Conservation (phyloP, 37 sponge, comb jelly and placozoan species). For the Aphrocallistes beatrix region DNA sequence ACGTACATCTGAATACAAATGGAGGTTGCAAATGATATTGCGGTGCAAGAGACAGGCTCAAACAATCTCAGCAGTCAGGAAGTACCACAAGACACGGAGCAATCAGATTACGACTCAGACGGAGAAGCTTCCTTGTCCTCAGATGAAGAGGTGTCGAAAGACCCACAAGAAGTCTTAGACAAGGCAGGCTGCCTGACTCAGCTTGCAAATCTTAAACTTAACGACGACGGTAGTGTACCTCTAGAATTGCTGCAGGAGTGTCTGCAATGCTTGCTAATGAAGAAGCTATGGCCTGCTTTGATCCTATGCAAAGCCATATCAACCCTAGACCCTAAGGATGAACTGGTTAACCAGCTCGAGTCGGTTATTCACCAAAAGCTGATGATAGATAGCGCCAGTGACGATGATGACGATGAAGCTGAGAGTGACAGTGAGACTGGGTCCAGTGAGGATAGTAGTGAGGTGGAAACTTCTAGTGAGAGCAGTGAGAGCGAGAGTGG, state of each 20-base stretch:
- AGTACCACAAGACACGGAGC: no score
- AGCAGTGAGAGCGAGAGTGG: not conserved
- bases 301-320: conserved; percentile 9
- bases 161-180: not conserved
- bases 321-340: not conserved
- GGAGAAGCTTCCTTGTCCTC: no score
- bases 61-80: no score
- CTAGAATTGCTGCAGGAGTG: not conserved
- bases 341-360: not conserved
- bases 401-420: not conserved
- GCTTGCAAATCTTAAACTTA: not conserved
- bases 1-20: no score
- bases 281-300: not conserved
- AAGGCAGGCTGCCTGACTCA: not conserved
- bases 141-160: not conserved
- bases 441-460: not conserved
- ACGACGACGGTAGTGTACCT: not conserved
- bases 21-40: no score
- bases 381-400: not conserved
- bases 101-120: no score
- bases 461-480: not conserved
- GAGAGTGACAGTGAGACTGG: not conserved
- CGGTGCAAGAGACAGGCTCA: no score
- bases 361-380: not conserved
- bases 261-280: not conserved